Base-by-base conservation (phyloP, 2,113 vertebrate species). In the Ciconia boyciana region DNA sequence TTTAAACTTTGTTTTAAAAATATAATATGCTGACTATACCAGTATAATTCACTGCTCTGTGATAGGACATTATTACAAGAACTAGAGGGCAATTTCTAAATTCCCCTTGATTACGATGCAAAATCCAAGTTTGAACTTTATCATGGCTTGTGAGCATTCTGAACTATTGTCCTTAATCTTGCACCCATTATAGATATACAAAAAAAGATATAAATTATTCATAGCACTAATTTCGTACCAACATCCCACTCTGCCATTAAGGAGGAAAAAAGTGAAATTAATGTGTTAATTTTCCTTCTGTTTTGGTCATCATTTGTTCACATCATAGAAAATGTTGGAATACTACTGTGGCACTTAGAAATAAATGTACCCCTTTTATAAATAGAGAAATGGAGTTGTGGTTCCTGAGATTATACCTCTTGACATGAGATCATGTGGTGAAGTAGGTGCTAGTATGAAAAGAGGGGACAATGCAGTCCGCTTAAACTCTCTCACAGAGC, bases 1-100 rank as follows among this genome's bases (percentile, higher is more conserved):
- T 65, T 83, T 6, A 83, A 64, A 83, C 6, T 36, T 57, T 29
- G 1, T 31, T 93, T 65, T 39, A 22, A 81, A 72, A 76, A 31
- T 41, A 0, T 52, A 46, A 55, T 64, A 80, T 0, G 0, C 7
- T 20, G 21, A 22, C 48, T 65, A 41, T 28, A 28, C 7, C n/a
- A 55, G 6, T 34, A 64, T 29, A 75, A 28, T 29, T 69, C 21
- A 55, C 3, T 55, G 11, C 3, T 65, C 8, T 69, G 5, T 36
- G 34, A 46, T 46, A 79, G 7, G 32, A 31, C 10, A 44, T 22
- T 68, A 39, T 46, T 57, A 9, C 16, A 93, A 60, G 25, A 76
- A 80, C 3, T 4, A 71, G 31, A 79, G 75, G 9, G 5, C 28
- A 44, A 71, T 54, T 75, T 68, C 16, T 21, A 65, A 70, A 74